Conservation (phyloP, 2,113 vertebrate species). For the Eretmochelys imbricata region DNA sequence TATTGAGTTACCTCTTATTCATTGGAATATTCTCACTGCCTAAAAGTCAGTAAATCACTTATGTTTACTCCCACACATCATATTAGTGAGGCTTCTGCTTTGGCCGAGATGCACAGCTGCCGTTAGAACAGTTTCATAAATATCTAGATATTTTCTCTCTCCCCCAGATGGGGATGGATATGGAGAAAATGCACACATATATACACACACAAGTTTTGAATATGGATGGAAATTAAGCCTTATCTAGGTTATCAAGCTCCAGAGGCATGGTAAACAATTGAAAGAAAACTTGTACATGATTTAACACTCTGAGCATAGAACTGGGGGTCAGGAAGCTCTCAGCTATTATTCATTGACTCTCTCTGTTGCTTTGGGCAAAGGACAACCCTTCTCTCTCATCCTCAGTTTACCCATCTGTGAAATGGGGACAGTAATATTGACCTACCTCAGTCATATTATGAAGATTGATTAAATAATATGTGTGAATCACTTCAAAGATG, state of each 20-base stretch:
- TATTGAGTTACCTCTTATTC: neutral
- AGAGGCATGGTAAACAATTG: neutral
- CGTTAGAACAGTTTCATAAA: neutral
- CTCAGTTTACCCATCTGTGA: neutral
- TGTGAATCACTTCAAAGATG: neutral
- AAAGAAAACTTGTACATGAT: neutral
- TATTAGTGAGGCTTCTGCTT: neutral
- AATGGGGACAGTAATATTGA: neutral
- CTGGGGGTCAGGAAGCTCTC: neutral
- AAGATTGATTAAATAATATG: neutral
- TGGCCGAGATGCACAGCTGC: neutral
- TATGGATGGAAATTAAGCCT: neutral
- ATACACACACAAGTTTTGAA: neutral
- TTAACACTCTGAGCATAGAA: neutral
- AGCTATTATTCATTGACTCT: neutral
- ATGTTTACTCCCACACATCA: neutral
- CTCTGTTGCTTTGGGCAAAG: neutral
- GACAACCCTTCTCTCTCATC: neutral
- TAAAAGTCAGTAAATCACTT: neutral
- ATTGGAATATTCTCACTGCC: neutral
- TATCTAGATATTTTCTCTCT: neutral
- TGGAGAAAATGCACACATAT: neutral
- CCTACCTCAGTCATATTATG: neutral
- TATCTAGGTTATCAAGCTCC: neutral
- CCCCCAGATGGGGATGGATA: neutral